Evolutionary conservation across 2,113 vertebrate genomes (phyloP), one percentile per base, ranked within the genome.

Genomic region (Hippocampus mohnikei): DNA sequence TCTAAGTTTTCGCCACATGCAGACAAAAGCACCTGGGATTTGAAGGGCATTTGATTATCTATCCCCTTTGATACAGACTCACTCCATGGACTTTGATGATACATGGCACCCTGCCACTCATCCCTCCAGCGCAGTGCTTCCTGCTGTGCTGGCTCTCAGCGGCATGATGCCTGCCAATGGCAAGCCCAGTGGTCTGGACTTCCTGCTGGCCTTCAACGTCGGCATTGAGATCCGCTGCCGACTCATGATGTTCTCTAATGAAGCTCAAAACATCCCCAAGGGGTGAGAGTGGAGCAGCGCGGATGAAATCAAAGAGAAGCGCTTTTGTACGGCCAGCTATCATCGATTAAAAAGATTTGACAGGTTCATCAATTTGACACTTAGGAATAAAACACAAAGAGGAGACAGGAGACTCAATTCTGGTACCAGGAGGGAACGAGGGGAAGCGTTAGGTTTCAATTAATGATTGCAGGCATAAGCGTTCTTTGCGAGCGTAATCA

Each of bases 81-180:
- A 96, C 80, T 94, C 95, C 44, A 95, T 96, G 95, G 95, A 95
- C 82, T 95, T 96, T 46, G 95, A 96, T 16, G 95, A 95, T 67
- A 95, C 94, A 6, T 95, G 95, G 94, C 93, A 95, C 75, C 94
- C 95, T 29, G 94, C 95, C 73, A 95, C 95, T 23, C 95, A 96
- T 40, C 95, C 94, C 0, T 95, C 94, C 0, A 95, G 95, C 8
- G 94, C 94, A 0, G 91, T 96, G 0, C 89, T 96, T 44, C 94
- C 94, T 0, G 94, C 94, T 76, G 90, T 96, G 48, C 77, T 96
- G 67, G 94, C 95, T 10, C 88, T 94, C 77, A 91, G 92, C 65
- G 93, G 95, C 82, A 93, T 95, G 93, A 69, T 95, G 53, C 91
- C 93, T 65, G 71, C 78, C 0, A 82, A 74, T 81, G 84, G 83